Evolutionary conservation across 1,140 invertebrate species (phyloP).

Genomic region (Aphelinus certus): DNA sequence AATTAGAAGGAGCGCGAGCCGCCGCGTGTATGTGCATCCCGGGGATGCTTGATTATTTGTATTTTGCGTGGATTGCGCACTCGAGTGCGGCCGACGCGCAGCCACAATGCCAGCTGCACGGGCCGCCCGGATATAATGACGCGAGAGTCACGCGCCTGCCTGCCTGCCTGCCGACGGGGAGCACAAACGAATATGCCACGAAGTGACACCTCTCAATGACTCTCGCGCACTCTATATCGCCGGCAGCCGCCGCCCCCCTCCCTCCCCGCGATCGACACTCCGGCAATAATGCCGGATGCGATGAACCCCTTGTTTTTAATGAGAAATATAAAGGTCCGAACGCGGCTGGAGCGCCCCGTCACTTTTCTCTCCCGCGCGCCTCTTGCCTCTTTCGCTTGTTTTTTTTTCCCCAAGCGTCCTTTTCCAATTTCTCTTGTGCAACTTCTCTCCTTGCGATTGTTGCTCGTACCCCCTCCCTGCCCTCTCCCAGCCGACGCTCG

Average conservation of each 20-base stretch:
- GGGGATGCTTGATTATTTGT: conserved; percentile 60
- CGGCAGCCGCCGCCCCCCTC: no score
- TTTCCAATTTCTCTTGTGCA: neutral
- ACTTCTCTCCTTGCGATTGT: neutral
- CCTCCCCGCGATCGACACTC: conserved; percentile 47
- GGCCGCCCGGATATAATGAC: conserved; percentile 55
- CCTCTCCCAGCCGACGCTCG: neutral
- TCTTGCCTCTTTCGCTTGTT: neutral
- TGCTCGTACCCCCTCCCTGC: neutral
- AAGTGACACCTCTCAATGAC: conserved; percentile 67
- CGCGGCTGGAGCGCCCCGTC: no score
- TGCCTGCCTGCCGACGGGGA: conserved; percentile 41
- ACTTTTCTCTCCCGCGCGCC: no score
- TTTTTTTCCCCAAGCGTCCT: neutral
- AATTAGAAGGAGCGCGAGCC: neutral
- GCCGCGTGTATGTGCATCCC: neutral
- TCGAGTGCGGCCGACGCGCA: conserved; percentile 59
- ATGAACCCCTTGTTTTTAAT: conserved; percentile 65
- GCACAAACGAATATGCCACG: conserved; percentile 67
- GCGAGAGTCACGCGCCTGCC: conserved; percentile 48
- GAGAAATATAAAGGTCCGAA: conserved; percentile 48
- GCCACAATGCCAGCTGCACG: conserved; percentile 53
- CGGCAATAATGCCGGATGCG: conserved; percentile 59
- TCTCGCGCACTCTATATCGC: conserved; percentile 46
- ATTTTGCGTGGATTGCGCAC: conserved; percentile 56